Conservation (phyloP, 2,888 invertebrate species). For the Hemithea aestivaria region DNA sequence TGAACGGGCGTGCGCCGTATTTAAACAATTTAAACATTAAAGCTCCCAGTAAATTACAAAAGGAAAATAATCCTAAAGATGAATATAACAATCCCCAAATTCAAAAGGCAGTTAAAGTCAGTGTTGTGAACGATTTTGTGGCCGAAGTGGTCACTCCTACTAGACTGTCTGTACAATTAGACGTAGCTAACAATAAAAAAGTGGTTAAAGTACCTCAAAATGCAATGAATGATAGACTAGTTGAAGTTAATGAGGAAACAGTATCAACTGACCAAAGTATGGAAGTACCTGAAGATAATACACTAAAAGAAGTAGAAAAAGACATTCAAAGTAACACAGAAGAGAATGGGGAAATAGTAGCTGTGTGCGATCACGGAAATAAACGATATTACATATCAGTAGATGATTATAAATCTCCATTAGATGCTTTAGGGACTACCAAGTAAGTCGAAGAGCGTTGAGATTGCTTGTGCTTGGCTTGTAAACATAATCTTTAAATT, state of each 20-base stretch:
- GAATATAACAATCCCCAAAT: slow-evolving; percentile 40
- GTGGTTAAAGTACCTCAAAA: slow-evolving; percentile 43
- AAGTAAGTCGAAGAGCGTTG: slow-evolving; percentile 46
- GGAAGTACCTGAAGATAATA: too few relatives aligned
- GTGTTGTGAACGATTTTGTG: slow-evolving; percentile 47
- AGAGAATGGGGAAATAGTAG: slow-evolving; percentile 10
- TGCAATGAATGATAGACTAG: slow-evolving; percentile 15
- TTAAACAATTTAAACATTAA: slow-evolving; percentile 35
- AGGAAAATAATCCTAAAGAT: slow-evolving; percentile 60
- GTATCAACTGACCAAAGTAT: too few relatives aligned
- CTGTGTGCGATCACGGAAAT: slow-evolving; percentile 15
- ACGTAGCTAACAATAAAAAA: slow-evolving; percentile 54
- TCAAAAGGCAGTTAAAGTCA: slow-evolving; percentile 50
- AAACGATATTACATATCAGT: slow-evolving; percentile 20
- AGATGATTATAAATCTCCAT: slow-evolving; percentile 64
- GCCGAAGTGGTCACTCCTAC: slow-evolving; percentile 29
- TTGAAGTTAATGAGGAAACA: not conserved
- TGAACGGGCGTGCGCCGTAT: slow-evolving; percentile 32
- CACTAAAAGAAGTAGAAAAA: slow-evolving; percentile 25
- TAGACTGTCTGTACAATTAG: slow-evolving; percentile 52
- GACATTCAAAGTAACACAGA: slow-evolving; percentile 16
- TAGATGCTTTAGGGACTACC: slow-evolving; percentile 53
- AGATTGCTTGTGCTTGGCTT: slow-evolving; percentile 9
- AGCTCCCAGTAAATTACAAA: slow-evolving; percentile 48
- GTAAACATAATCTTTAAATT: slow-evolving; percentile 10